phyloP scores from a whole-genome alignment of 2,888 invertebrate species.

The Aethes cnicana region DNA sequence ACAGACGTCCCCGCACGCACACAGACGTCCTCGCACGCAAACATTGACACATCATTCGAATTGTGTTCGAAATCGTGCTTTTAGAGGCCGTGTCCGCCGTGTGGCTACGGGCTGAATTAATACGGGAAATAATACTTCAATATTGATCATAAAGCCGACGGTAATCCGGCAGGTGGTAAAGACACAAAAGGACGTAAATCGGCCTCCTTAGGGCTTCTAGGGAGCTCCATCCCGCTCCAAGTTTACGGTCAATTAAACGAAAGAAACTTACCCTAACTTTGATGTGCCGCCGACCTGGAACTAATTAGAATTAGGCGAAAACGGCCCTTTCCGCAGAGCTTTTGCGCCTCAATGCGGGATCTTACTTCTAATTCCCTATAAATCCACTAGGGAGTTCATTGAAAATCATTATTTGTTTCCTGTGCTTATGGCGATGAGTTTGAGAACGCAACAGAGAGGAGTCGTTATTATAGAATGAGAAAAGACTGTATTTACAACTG shows the following conservation, averaged over 20 bases:
- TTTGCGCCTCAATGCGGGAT: conserved; percentile 24
- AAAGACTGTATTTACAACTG: no score
- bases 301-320: conserved; percentile 72
- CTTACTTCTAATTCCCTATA: no score
- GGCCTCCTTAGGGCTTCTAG: conserved; percentile 46
- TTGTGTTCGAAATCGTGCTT: not conserved
- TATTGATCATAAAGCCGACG: conserved; percentile 20
- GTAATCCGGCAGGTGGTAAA: conserved; percentile 14
- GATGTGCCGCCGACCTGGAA: conserved; percentile 68
- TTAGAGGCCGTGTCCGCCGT: not conserved
- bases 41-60: not conserved
- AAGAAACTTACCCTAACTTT: conserved; percentile 67
- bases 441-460: no score
- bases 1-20: no score
- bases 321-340: conserved; percentile 47
- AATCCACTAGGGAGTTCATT: no score
- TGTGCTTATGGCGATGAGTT: no score
- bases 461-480: no score
- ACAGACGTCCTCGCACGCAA: no score
- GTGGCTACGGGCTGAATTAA: not conserved
- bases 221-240: conserved; percentile 51
- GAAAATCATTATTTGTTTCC: no score
- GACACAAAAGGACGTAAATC: conserved; percentile 26
- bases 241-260: conserved; percentile 73
- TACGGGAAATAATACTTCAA: conserved; percentile 3